Evolutionary conservation across 2,113 vertebrate genomes (phyloP).

Genomic region (Cheirogaleus medius): DNA sequence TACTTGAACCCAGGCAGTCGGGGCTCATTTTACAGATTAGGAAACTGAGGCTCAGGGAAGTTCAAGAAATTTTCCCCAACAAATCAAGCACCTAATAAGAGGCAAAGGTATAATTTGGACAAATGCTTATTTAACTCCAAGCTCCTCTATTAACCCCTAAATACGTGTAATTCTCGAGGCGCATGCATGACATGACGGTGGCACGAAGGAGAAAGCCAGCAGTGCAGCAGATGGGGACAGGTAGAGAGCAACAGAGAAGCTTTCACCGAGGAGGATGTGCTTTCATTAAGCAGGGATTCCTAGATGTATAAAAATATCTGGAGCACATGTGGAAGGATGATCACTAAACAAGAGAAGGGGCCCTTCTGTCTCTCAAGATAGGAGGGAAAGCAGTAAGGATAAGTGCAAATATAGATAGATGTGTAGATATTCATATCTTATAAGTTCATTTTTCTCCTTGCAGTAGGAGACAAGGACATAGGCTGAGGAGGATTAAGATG

Average conservation of each 20-base stretch:
- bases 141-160: not conserved
- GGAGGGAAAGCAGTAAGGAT: not conserved
- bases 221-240: too few species aligned
- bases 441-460: conserved; percentile 16
- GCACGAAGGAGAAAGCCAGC: not conserved
- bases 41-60: not conserved
- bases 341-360: not conserved
- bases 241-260: not conserved
- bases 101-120: not conserved
- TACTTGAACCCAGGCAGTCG: not conserved
- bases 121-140: not conserved
- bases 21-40: not conserved
- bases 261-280: not conserved
- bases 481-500: not conserved
- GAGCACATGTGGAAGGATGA: not conserved
- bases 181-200: not conserved
- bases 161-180: not conserved
- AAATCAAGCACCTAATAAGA: not conserved
- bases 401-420: not conserved
- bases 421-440: not conserved
- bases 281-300: not conserved
- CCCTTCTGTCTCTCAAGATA: not conserved
- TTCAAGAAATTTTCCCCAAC: not conserved
- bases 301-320: not conserved
- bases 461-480: not conserved